Evolutionary conservation across 2,113 vertebrate genomes (phyloP), one percentile per base, ranked within the genome.

Genomic region (Tympanuchus pallidicinctus): DNA sequence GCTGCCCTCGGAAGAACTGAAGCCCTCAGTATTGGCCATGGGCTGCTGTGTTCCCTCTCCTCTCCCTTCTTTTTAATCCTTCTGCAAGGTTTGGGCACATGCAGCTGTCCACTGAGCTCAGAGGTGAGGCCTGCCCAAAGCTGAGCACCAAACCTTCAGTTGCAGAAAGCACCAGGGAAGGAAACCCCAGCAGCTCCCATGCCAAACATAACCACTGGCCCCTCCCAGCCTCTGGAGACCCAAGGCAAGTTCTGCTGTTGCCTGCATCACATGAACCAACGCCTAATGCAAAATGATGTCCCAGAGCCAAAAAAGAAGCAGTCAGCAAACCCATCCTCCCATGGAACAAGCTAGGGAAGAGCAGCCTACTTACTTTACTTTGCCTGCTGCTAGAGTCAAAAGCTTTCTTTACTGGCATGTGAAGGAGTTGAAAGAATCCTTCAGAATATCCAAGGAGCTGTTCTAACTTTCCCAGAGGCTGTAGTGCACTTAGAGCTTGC

Each of bases 241-340:
- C 80, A 52, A 25, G 27, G 76, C 60, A 61, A 57, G 32, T 50
- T 71, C 85, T 83, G 72, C 84, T 74, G 19, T 20, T 80, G 87
- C 65, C 43, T 47, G 30, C 47, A 56, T 18, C 5, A 67, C 28
- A n/a, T 64, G 67, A 92, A 77, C 67, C 67, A 17, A 83, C 57
- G 42, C 50, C 75, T 71, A 59, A 82, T 5, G 54, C 32, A 73
- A 77, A 82, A 56, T 2, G 3, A 80, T 48, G 71, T 66, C 84
- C 84, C 78, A 87, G 71, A 82, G 54, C 72, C 82, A 38, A 17
- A 47, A 65, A 57, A 42, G 43, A 32, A 25, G 66, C 42, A 65
- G 72, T 75, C 90, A 77, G 82, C 80, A 94, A 89, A 90, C 57
- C 45, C 77, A 34, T 43, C 66, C 73, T 92, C 86, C 54, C 67